Base-by-base conservation (phyloP, 2,888 invertebrate species). In the Enchytraeus crypticus region DNA sequence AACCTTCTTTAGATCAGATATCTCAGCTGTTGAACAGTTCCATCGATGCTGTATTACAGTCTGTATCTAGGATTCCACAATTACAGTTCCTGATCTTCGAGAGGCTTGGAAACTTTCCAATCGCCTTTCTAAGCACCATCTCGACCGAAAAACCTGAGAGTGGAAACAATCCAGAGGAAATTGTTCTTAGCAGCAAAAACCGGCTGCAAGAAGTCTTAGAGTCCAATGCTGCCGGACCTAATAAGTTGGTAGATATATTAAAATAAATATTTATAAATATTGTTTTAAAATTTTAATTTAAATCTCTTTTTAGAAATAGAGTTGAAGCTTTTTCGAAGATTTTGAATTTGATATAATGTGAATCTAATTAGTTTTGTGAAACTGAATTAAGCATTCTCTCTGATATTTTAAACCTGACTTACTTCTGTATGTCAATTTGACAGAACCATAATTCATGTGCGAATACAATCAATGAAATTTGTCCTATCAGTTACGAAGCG, bases 171-270 rank as follows among this genome's bases (percentile, higher is more conserved):
- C 69, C 71, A 18, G 77, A 77, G 57, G 73, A 74, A 49, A 51
- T 77, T 2, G 72, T 77, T 5, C 61, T 67, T 2, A 49, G 46
- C 4, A 71, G 73, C 27, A 76, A 76, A 59, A 66, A 68, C 4
- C 68, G 72, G 43, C 70, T 77, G 4, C 64, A 66, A 30, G 64
- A 59, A 5, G 73, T 75, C 8, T 64, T 77, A 43, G 68, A 67
- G 59, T 71, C 68, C 21, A 77, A 77, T 65, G 73, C 72, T 59
- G 71, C 71, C 63, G 77, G 77, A 21, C 77, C 76, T 11, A 67
- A 65, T 18, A 75, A 70, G 77, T 77, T n/a, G n/a, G n/a, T 67
- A 55, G 69, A 27, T 51, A 32, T 30, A 5, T 51, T 51, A 8
- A 1, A 51, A 26, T 1, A 18, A 11, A 27, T 47, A 4, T 23